phyloP scores from a whole-genome alignment of 2,113 vertebrate genomes.

The Bujurquina vittata region DNA sequence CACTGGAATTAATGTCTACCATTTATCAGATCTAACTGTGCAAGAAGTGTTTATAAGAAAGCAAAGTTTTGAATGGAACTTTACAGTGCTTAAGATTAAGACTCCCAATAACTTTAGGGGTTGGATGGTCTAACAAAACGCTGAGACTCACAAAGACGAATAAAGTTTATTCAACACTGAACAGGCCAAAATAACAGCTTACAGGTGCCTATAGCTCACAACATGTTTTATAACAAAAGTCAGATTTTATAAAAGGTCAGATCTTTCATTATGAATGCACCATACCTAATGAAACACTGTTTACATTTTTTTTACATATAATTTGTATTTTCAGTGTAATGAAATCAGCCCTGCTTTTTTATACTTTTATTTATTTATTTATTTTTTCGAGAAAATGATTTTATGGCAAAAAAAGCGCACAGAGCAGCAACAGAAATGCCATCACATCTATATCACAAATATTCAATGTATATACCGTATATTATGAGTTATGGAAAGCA shows the following conservation, averaged over 20 bases:
- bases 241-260: too few species aligned
- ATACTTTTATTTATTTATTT: too few species aligned
- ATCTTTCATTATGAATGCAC: background rate
- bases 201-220: too few species aligned
- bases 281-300: background rate
- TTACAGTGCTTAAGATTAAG: background rate
- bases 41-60: background rate
- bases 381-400: too few species aligned
- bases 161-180: background rate
- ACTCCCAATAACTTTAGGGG: background rate
- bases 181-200: too few species aligned
- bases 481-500: background rate
- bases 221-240: too few species aligned
- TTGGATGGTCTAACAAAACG: background rate
- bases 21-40: background rate
- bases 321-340: background rate
- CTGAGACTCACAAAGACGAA: background rate
- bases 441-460: background rate
- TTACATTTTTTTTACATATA: background rate
- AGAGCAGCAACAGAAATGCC: background rate
- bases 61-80: background rate
- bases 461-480: background rate
- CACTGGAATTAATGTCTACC: background rate
- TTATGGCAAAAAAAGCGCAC: too few species aligned
- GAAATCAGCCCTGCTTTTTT: background rate